These are phyloP conservation scores for Mizuhopecten yessoensis DNA, from an alignment of 1,140 invertebrate species.

Conservation along the genomic window DNA sequence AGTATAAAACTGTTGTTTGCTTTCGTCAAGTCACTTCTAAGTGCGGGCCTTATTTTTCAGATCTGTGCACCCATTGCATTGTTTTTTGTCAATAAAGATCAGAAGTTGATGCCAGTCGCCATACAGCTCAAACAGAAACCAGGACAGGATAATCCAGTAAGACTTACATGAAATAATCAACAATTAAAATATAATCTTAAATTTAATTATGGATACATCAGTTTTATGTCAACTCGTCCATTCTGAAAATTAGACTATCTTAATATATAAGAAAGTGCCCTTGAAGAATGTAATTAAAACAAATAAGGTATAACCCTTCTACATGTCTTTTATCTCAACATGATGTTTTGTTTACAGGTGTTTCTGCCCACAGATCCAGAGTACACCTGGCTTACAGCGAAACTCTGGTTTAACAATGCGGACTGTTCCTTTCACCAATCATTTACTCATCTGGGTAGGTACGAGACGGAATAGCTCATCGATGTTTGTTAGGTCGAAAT, in stretches of 20 bases:
- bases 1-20: background rate
- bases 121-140: constrained; percentile 82
- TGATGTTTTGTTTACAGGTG: constrained; percentile 74
- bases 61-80: constrained; percentile 79
- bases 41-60: constrained; percentile 58
- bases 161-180: background rate
- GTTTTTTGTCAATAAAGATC: constrained; percentile 79
- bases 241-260: too few relatives aligned
- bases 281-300: too few relatives aligned
- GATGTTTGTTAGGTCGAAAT: too few relatives aligned
- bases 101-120: constrained; percentile 80
- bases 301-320: too few relatives aligned
- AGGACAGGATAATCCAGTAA: constrained; percentile 77
- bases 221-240: too few relatives aligned
- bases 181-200: too few relatives aligned
- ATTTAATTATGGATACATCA: too few relatives aligned
- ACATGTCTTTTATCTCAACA: too few relatives aligned
- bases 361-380: constrained; percentile 83
- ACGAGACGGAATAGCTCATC: background rate
- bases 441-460: constrained; percentile 80
- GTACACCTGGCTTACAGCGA: constrained; percentile 84
- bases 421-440: constrained; percentile 83
- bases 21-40: background rate
- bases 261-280: too few relatives aligned
- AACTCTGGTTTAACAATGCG: constrained; percentile 84